phyloP scores from a whole-genome alignment of 2,113 vertebrate species.

The rat (Rattus norvegicus) region GRCr8 NC_086030.1:48526501-48527000 shows the following conservation, averaged over 20 bases:
- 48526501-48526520: neutral
- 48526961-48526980: too few relatives aligned
- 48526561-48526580: too few relatives aligned
- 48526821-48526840: constrained; percentile 26
- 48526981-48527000: neutral
- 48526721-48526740: neutral
- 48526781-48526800: neutral
- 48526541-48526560: neutral
- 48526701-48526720: neutral
- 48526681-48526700: neutral
- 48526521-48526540: neutral
- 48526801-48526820: neutral
- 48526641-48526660: accelerated
- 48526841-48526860: neutral
- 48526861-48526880: neutral
- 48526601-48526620: too few relatives aligned
- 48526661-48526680: neutral
- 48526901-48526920: neutral
- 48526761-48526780: neutral
- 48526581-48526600: neutral
- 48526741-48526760: neutral
- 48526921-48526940: neutral
- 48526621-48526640: neutral
- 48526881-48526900: neutral
- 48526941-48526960: neutral